phyloP scores from a whole-genome alignment of 2,888 invertebrate species.

The Malthinus seriepunctatus region DNA sequence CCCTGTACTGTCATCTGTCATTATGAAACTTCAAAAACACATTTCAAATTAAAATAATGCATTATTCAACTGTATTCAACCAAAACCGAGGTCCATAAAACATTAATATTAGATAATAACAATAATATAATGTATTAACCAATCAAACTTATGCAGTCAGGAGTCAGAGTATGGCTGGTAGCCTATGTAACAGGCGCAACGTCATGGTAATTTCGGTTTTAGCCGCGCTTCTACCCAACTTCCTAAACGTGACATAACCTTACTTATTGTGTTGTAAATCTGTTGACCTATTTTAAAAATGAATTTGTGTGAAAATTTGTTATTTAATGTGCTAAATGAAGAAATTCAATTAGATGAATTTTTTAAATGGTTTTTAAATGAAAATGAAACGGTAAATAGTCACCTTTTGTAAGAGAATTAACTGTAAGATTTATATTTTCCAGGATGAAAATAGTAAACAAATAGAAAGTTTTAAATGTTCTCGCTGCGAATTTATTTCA shows the following conservation, averaged over 20 bases:
- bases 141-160: too few species aligned
- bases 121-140: too few species aligned
- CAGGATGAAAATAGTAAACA: constrained; percentile 20
- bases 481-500: constrained; percentile 46
- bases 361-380: constrained; percentile 57
- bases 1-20: too few species aligned
- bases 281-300: not conserved
- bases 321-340: constrained; percentile 56
- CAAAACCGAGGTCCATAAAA: too few species aligned
- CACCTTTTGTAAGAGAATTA: constrained; percentile 11
- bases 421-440: constrained; percentile 41
- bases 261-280: not conserved
- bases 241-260: constrained; percentile 24
- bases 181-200: too few species aligned
- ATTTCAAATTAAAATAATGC: too few species aligned
- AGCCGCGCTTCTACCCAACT: constrained; percentile 1
- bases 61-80: too few species aligned
- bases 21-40: too few species aligned
- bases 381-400: constrained; percentile 52
- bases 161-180: too few species aligned
- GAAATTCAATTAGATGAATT: constrained; percentile 53
- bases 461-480: constrained; percentile 31
- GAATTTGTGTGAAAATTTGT: constrained; percentile 58
- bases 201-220: too few species aligned
- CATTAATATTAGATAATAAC: too few species aligned